Conservation (phyloP, 2,888 invertebrate species). For the Agrilus mali region DNA sequence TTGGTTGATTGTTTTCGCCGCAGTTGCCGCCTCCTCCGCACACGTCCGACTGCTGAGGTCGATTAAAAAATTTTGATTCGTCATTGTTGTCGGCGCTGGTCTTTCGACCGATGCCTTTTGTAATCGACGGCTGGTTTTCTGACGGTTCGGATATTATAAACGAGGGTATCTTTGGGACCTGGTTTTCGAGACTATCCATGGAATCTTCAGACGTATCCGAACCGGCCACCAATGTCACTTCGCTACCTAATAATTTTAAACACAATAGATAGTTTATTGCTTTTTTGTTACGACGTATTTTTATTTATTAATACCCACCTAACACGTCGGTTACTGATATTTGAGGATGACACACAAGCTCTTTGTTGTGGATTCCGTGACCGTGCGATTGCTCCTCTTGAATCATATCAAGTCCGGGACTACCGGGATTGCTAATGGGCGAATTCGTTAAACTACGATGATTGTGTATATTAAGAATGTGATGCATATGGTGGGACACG, state of each 20-base stretch:
- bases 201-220: conserved; percentile 62
- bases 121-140: conserved; percentile 67
- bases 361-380: conserved; percentile 30
- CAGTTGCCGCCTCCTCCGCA: conserved; percentile 9
- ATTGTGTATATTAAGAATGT: conserved; percentile 33
- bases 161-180: conserved; percentile 39
- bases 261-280: not conserved
- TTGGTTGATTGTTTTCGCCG: conserved; percentile 8
- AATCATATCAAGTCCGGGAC: conserved; percentile 64
- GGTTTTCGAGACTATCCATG: conserved; percentile 54
- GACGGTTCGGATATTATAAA: conserved; percentile 64
- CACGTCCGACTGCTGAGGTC: conserved; percentile 7
- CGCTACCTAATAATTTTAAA: conserved; percentile 49
- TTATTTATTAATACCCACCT: conserved; percentile 35
- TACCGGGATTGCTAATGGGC: conserved; percentile 49
- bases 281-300: too few species aligned
- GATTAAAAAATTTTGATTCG: conserved; percentile 16
- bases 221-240: conserved; percentile 62
- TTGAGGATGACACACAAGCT: conserved; percentile 51
- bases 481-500: conserved; percentile 24
- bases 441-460: conserved; percentile 48
- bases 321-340: conserved; percentile 87
- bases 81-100: conserved; percentile 50
- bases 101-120: conserved; percentile 50
- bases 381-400: conserved; percentile 55